Evolutionary conservation across 2,888 invertebrate species (phyloP).

Genomic region (Heliconius erato): DNA sequence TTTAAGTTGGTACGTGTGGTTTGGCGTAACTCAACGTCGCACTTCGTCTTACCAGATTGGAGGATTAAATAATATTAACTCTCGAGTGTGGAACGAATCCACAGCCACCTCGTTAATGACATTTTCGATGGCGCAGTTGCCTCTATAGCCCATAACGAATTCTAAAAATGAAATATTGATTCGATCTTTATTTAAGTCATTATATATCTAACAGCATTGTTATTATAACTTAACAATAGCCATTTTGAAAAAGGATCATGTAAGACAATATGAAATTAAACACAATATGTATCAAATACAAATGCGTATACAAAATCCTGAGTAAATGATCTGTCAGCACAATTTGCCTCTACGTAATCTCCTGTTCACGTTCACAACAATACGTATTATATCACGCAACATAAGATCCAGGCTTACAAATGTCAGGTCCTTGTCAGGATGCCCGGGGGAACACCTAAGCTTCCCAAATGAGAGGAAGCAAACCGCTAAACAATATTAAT

Average conservation of each 20-base stretch:
- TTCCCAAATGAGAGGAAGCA: slow-evolving; percentile 50
- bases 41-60: no score
- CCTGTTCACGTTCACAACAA: slow-evolving; percentile 39
- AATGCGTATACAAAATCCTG: slow-evolving; percentile 10
- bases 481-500: slow-evolving; percentile 59
- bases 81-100: no score
- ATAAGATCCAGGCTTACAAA: slow-evolving; percentile 38
- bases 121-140: no score
- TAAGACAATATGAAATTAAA: neutral
- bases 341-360: slow-evolving; percentile 37
- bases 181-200: neutral
- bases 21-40: neutral
- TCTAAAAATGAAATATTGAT: neutral
- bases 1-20: neutral
- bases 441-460: slow-evolving; percentile 43
- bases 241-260: neutral
- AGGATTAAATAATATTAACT: no score
- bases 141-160: neutral
- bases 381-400: slow-evolving; percentile 34
- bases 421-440: slow-evolving; percentile 42
- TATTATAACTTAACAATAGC: neutral
- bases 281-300: slow-evolving; percentile 4
- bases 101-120: no score
- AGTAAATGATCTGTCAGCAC: slow-evolving; percentile 36
- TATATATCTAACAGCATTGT: neutral